These are phyloP conservation scores for Sinosuthora webbiana DNA, from an alignment of 2,113 vertebrate genomes.

Conservation along the genomic window DNA sequence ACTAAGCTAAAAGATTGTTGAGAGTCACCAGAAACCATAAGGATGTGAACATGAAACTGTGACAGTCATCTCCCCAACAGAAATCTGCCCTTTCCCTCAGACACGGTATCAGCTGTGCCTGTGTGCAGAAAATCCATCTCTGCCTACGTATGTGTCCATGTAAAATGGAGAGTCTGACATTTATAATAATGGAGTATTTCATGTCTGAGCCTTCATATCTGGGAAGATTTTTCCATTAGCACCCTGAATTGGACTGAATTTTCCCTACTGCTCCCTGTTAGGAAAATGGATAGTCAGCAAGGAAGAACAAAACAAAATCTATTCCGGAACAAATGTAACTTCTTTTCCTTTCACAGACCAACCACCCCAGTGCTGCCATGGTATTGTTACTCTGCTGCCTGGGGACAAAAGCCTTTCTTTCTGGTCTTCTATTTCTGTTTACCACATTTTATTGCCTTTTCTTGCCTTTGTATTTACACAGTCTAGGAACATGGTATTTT, in stretches of 20 bases:
- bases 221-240: neutral
- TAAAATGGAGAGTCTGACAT: neutral
- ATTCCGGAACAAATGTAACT: neutral
- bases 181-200: neutral
- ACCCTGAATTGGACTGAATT: neutral
- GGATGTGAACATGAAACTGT: neutral
- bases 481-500: neutral
- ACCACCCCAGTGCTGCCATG: neutral
- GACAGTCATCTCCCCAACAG: neutral
- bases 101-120: neutral
- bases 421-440: neutral
- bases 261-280: neutral
- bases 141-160: neutral
- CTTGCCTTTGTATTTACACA: neutral
- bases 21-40: neutral
- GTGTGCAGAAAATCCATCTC: neutral
- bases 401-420: slow-evolving; percentile 8
- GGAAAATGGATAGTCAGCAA: neutral
- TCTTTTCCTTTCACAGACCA: slow-evolving; percentile 2
- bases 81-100: neutral
- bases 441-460: neutral
- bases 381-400: neutral
- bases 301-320: neutral
- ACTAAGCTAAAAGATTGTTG: neutral
- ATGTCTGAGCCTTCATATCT: neutral